Evolutionary conservation across 2,797 vertebrate genomes (phyloP).

Genomic region (Morus bassanus): DNA sequence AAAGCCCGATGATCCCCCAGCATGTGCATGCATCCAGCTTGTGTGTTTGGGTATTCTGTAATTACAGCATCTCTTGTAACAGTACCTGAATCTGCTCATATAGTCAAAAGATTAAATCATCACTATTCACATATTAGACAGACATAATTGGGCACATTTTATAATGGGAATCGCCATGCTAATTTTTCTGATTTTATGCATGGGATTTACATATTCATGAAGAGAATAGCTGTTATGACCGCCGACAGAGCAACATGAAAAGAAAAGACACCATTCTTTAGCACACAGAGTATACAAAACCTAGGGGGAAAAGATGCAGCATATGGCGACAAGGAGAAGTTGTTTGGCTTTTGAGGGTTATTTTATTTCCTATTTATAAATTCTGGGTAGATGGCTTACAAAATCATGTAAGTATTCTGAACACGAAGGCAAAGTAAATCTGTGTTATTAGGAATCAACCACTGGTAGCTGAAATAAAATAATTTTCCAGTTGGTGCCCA

Average conservation of each 20-base stretch:
- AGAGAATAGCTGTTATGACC: conserved; percentile 73
- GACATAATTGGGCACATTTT: conserved; percentile 52
- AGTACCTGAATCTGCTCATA: conserved; percentile 40
- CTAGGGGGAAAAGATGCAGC: conserved; percentile 53
- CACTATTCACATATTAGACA: conserved; percentile 57
- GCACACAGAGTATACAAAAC: conserved; percentile 50
- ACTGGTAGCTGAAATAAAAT: conserved; percentile 26
- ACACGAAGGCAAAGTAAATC: conserved; percentile 25
- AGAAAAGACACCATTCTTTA: conserved; percentile 65
- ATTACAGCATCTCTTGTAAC: conserved; percentile 56
- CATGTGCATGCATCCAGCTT: conserved; percentile 5
- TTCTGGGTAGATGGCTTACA: conserved; percentile 41
- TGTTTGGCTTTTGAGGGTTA: conserved; percentile 38
- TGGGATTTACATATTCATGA: conserved; percentile 81
- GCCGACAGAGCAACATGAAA: conserved; percentile 67
- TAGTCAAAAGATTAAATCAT: conserved; percentile 64
- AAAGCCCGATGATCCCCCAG: conserved; percentile 9
- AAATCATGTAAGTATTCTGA: conserved; percentile 43
- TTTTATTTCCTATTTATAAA: conserved; percentile 60
- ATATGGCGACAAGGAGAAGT: conserved; percentile 54
- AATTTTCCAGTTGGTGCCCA: conserved; percentile 27
- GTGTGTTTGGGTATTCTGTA: conserved; percentile 42
- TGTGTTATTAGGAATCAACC: conserved; percentile 14
- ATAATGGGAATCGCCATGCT: conserved; percentile 57
- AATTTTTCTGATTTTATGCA: conserved; percentile 75